Conservation (phyloP, 1,140 invertebrate genomes). For the Cyclargus thomasi region DNA sequence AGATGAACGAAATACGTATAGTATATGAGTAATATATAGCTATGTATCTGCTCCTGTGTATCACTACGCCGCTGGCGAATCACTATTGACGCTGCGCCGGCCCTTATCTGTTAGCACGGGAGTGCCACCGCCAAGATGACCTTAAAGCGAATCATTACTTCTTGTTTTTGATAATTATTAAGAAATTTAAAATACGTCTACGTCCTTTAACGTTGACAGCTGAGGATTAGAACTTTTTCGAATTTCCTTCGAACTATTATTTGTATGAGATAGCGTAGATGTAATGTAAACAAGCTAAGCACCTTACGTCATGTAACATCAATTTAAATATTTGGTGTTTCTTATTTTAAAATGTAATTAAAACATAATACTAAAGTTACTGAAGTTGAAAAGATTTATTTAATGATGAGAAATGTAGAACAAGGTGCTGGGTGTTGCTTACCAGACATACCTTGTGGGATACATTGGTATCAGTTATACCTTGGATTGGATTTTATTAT, state of each 20-base stretch:
- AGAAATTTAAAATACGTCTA: conserved; percentile 61
- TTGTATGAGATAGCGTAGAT: conserved; percentile 16
- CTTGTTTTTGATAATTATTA: conserved; percentile 58
- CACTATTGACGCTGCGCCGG: conserved; percentile 52
- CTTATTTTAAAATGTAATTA: too few species aligned
- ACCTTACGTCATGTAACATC: not conserved
- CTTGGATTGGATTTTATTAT: too few species aligned
- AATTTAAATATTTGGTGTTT: not conserved
- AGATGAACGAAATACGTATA: conserved; percentile 32
- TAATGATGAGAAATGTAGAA: too few species aligned
- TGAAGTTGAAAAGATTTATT: too few species aligned
- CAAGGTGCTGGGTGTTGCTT: too few species aligned
- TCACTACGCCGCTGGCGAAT: conserved; percentile 28
- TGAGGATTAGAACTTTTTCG: conserved; percentile 39
- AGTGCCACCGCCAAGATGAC: too few species aligned
- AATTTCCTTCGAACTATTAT: conserved; percentile 28
- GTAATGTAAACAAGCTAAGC: conserved; percentile 10
- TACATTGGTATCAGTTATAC: too few species aligned
- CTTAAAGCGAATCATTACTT: too few species aligned
- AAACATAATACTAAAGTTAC: too few species aligned
- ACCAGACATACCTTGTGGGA: too few species aligned
- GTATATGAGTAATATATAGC: not conserved
- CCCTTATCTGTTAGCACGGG: too few species aligned
- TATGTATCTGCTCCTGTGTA: conserved; percentile 45
- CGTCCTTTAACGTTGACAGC: conserved; percentile 46